These are phyloP conservation scores for Melanerpes aurifrons DNA, from an alignment of 2,113 vertebrate genomes.

Conservation along the genomic window DNA sequence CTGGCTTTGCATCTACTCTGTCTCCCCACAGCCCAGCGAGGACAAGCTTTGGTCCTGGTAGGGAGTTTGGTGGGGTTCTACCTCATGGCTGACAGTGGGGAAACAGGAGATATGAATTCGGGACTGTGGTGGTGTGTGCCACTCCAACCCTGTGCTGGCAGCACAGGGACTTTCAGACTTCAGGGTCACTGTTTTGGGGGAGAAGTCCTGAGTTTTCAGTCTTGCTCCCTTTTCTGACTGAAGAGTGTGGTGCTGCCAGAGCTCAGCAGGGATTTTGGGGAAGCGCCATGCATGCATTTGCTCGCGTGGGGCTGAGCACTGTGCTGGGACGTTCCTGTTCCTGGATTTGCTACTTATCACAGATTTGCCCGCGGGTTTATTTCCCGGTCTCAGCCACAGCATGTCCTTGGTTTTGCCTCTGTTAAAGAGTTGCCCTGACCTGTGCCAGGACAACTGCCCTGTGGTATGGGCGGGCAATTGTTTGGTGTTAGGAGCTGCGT, in stretches of 20 bases:
- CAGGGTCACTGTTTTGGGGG: rapidly evolving
- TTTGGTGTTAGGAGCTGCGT: neutral
- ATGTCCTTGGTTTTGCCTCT: neutral
- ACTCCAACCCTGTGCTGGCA: neutral
- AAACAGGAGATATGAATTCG: neutral
- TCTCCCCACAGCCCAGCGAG: rapidly evolving
- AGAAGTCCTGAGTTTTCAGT: neutral
- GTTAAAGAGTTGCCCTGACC: neutral
- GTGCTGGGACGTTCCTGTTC: rapidly evolving
- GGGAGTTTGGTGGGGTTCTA: neutral
- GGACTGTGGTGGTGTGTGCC: neutral
- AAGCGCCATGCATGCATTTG: neutral
- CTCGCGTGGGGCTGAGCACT: rapidly evolving
- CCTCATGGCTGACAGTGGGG: neutral
- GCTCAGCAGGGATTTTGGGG: neutral
- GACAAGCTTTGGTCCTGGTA: rapidly evolving
- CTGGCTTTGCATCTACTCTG: neutral
- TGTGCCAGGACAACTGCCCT: neutral
- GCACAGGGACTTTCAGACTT: neutral
- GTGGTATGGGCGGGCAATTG: neutral
- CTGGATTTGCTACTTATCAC: neutral
- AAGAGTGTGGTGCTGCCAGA: rapidly evolving
- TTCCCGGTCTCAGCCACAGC: neutral
- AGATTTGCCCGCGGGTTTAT: neutral
- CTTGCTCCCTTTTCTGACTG: neutral